Evolutionary conservation across 2,888 invertebrate species (phyloP), one percentile per base, ranked within the genome.

Genomic region (Willowsia nigromaculata): DNA sequence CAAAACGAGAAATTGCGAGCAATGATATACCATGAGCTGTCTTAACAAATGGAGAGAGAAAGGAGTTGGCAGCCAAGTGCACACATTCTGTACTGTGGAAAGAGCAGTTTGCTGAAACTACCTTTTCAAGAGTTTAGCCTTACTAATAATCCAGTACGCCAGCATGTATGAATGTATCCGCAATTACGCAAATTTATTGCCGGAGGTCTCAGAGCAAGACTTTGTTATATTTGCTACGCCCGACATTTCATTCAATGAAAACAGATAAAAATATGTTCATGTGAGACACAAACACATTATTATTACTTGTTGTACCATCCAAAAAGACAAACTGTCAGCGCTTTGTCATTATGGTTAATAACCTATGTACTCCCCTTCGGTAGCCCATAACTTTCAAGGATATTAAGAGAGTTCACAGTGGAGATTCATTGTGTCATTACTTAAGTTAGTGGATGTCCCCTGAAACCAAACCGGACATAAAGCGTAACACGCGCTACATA

Each of bases 341-440:
- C 68, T 18, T 11, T 71, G 9, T 11, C 30, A 30, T 11, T 53
- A 7, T 18, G 18, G 53, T 53, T 71, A 71, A 71, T 71, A 71
- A 37, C 11, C 18, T 40, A 40, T 40, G 15, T 30, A 33, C n/a
- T 40, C 68, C 9, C 25, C 22, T 1, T 11, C 25, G 68, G 68
- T 43, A 71, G 40, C 43, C 22, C 68, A 71, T 71, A 71, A 71
- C n/a, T 71, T 71, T 40, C 13, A 13, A 25, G 40, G 18, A n/a
- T n/a, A n/a, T n/a, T n/a, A 40, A 71, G 30, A 43, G 22, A 18
- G n/a, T 59, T n/a, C 40, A 37, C 37, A 1, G 71, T 43, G 43
- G 5, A 33, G 71, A 71, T 68, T 53, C 30, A 71, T 47, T 53
- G 47, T 83, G 65, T 71, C 53, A 83, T 83, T 50, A 53, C 47